Base-by-base conservation (phyloP, 2,888 invertebrate genomes). In the Eugnorisma glareosa region DNA sequence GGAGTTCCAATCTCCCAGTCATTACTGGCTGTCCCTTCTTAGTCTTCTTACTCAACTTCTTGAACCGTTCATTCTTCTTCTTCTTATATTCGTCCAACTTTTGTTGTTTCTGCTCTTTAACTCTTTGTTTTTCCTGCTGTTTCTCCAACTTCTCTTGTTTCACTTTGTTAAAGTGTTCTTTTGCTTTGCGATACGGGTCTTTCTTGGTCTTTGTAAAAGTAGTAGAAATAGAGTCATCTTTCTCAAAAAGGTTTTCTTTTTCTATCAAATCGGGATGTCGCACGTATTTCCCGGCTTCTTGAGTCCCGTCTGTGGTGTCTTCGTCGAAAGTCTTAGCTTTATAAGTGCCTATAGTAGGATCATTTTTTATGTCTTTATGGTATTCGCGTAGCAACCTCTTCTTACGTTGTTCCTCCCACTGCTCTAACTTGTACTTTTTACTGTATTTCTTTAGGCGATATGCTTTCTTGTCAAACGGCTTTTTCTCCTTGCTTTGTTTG, bases 21-120 rank as follows among this genome's bases (percentile, higher is more conserved):
- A 99, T 99, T 3, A 98, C 95, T 0, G 99, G 99, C 91, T 99
- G 99, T 0, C 99, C 99, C 89, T 97, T 98, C 88, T 97, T 98
- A 0, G 98, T 99, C 91, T 97, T 98, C 91, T 98, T 98, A 68
- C 97, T 98, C 63, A 99, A 94, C 83, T 97, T 98, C 93, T 98
- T 98, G 82, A 97, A 98, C 77, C 97, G 97, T 69, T 98, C 97
- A 67, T 97, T 95, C 88, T 98, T 98, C 88, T 98, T 98, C 90
- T 97, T 97, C 87, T 97, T 98, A 89, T 98, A 98, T 83, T 97
- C 97, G 85, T 97, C 96, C 59, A 98, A 89, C 21, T 98, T 98
- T 90, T 97, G 96, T 74, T 97, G 96, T 84, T 96, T 97, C 89
- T 98, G 98, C 66, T 97, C 95, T 89, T 97, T 97, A 37, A 92